Percentiles rank a stretch among this genome's conserved stretches.
phyloP scores from a whole-genome alignment of 2,113 vertebrate species.

The Pygoscelis adeliae region DNA sequence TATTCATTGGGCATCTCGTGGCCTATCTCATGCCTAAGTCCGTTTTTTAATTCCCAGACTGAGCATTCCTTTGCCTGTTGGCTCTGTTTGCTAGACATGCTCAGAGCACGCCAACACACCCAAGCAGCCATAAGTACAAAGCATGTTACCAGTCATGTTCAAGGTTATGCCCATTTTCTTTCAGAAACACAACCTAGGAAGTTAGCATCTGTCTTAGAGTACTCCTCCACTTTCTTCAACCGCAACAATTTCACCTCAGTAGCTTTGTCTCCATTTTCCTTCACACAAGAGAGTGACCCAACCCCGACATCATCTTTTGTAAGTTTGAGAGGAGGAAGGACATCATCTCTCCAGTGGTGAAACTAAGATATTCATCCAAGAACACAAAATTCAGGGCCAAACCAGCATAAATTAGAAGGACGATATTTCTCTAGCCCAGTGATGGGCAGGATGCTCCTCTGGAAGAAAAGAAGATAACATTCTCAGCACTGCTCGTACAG shows the following conservation, averaged over 20 bases:
- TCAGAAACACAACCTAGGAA: not conserved
- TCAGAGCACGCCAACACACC: not conserved
- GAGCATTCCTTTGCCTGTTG: not conserved
- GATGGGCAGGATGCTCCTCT: not conserved
- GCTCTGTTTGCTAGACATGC: not conserved
- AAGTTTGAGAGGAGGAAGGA: not conserved
- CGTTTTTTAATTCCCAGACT: not conserved
- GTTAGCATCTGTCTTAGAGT: not conserved
- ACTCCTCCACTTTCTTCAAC: not conserved
- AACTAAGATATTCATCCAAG: not conserved
- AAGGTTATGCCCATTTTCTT: not conserved
- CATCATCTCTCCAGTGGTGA: not conserved
- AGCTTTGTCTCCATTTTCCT: not conserved
- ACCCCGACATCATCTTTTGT: not conserved
- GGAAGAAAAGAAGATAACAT: not conserved
- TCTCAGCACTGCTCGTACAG: not conserved
- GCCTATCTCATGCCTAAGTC: not conserved
- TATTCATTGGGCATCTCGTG: not conserved
- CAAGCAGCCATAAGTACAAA: not conserved
- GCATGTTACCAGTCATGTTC: not conserved
- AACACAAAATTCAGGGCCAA: not conserved
- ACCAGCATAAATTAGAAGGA: not conserved
- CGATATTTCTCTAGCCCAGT: not conserved
- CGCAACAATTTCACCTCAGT: not conserved
- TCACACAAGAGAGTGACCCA: not conserved